Percentiles rank a stretch among this genome's conserved stretches.
phyloP scores from a whole-genome alignment of 2,797 vertebrate species.

The Agapornis canus region DNA sequence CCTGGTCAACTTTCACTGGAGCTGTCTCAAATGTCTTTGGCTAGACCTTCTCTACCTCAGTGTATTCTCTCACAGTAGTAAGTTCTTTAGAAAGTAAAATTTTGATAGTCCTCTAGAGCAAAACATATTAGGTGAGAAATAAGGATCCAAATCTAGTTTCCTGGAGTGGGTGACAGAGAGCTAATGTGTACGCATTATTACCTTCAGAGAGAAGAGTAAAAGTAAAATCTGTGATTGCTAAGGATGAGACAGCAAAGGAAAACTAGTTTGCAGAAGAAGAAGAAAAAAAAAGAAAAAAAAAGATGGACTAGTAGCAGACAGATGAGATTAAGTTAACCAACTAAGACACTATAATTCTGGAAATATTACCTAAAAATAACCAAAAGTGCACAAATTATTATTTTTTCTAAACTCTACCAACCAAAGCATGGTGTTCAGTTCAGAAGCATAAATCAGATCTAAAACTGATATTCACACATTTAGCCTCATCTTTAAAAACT shows the following conservation, averaged over 20 bases:
- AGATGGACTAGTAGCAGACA: not conserved
- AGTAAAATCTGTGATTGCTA: not conserved
- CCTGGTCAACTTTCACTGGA: not conserved
- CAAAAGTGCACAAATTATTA: fast-evolving
- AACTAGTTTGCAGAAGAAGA: not conserved
- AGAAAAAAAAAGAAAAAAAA: not conserved
- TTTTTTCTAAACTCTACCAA: fast-evolving
- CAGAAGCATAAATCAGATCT: not conserved
- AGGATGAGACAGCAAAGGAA: not conserved
- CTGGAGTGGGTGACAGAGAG: fast-evolving
- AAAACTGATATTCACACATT: not conserved
- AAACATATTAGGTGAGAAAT: not conserved
- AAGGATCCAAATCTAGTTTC: not conserved
- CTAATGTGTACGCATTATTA: not conserved
- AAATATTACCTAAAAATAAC: not conserved
- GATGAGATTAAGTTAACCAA: not conserved
- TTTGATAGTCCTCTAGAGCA: not conserved
- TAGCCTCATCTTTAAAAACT: not conserved
- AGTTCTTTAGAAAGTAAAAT: not conserved
- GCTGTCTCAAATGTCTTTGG: not conserved
- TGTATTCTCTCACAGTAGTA: not conserved
- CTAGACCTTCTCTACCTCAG: not conserved
- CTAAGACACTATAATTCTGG: not conserved
- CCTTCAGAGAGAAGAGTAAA: not conserved
- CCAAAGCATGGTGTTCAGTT: not conserved